Conservation (phyloP, 2,113 vertebrate genomes). For the Cephalopterus ornatus region DNA sequence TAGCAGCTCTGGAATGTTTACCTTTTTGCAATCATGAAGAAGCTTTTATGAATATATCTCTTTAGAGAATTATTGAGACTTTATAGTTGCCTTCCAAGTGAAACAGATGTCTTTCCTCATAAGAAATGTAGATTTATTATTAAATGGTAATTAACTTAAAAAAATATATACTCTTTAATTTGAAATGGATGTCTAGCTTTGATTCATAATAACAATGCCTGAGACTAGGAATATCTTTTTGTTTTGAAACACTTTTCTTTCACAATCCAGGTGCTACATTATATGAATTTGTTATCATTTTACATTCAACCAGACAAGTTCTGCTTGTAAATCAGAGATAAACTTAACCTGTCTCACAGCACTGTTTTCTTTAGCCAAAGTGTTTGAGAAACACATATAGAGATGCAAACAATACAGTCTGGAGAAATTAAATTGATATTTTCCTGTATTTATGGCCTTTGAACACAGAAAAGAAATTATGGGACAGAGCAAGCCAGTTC, state of each 20-base stretch:
- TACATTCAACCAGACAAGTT: neutral
- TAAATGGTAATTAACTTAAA: neutral
- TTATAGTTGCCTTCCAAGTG: neutral
- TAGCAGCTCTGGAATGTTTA: neutral
- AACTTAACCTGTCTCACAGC: neutral
- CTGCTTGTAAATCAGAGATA: neutral
- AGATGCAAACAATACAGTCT: neutral
- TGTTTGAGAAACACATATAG: neutral
- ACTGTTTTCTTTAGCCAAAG: neutral
- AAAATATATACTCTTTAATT: fast-evolving
- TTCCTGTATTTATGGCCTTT: neutral
- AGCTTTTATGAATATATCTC: neutral
- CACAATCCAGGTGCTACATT: neutral
- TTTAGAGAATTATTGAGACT: neutral
- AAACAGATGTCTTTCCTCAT: neutral
- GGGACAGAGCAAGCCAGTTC: neutral
- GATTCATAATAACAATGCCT: neutral
- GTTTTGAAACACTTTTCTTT: neutral
- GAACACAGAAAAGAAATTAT: neutral
- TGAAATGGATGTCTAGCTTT: neutral
- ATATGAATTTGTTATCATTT: neutral
- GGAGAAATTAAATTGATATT: neutral
- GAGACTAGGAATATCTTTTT: neutral
- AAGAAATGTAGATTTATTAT: neutral
- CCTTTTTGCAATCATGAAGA: neutral